These are phyloP conservation scores for Enteromius afrohamiltoni DNA, from an alignment of 2,797 vertebrate species.

Conservation along the genomic window DNA sequence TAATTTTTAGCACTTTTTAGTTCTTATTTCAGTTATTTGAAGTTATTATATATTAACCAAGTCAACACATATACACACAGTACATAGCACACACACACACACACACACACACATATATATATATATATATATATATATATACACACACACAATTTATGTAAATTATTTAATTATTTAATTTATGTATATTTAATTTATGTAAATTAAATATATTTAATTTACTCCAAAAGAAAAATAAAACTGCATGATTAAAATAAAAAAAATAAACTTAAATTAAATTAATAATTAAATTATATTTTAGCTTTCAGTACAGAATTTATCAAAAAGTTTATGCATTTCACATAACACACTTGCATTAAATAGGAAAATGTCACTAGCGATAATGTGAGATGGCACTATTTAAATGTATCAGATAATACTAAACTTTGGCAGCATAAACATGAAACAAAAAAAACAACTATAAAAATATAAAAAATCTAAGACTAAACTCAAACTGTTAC, in stretches of 20 bases:
- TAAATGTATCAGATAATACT: neutral
- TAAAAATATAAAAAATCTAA: neutral
- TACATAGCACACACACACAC: too few species aligned
- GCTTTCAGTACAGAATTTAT: neutral
- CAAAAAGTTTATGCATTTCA: neutral
- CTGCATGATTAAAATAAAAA: neutral
- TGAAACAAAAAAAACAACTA: neutral
- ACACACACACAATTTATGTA: too few species aligned
- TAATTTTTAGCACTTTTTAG: neutral
- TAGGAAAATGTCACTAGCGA: neutral
- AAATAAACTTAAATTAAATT: neutral
- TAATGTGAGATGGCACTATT: neutral
- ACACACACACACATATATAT: too few species aligned
- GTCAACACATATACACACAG: too few species aligned
- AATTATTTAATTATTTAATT: neutral
- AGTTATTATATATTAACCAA: too few species aligned
- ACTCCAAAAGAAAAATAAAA: neutral
- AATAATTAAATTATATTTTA: neutral
- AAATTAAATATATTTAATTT: neutral
- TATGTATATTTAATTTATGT: too few species aligned
- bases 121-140: too few species aligned
- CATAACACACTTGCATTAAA: neutral
- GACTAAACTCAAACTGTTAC: neutral
- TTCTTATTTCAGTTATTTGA: neutral
- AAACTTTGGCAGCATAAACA: neutral